phyloP scores from a whole-genome alignment of 2,888 invertebrate species.

The Cremastinae sp. region DNA sequence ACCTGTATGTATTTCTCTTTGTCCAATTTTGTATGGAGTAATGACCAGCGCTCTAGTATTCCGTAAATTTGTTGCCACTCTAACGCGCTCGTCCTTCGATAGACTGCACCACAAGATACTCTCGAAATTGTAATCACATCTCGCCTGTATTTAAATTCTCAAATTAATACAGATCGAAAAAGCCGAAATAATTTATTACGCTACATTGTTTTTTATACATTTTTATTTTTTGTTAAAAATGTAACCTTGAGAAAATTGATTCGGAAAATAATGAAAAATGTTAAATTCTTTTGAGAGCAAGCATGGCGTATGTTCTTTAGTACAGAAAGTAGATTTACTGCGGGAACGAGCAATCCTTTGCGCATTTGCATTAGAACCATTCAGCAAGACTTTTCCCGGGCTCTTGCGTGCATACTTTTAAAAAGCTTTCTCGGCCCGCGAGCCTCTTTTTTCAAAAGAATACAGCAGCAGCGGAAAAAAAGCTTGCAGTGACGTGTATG shows the following conservation, averaged over 20 bases:
- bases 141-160: too few relatives aligned
- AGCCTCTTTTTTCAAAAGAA: slow-evolving; percentile 33
- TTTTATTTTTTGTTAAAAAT: too few relatives aligned
- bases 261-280: not conserved
- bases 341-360: slow-evolving; percentile 43
- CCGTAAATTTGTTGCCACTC: too few relatives aligned
- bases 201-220: too few relatives aligned
- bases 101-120: too few relatives aligned
- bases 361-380: slow-evolving; percentile 51
- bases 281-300: slow-evolving; percentile 3
- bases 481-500: slow-evolving; percentile 57
- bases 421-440: slow-evolving; percentile 20
- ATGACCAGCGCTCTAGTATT: too few relatives aligned
- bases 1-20: not conserved
- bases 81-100: too few relatives aligned
- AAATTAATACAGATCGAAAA: too few relatives aligned
- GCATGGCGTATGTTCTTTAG: not conserved
- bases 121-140: too few relatives aligned
- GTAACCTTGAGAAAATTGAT: too few relatives aligned
- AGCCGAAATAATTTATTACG: too few relatives aligned
- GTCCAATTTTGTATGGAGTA: not conserved
- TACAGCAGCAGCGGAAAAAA: slow-evolving; percentile 38
- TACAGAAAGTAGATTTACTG: not conserved
- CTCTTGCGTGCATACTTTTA: slow-evolving; percentile 45
- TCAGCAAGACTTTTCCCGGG: slow-evolving; percentile 27